Conservation (phyloP, 2,888 invertebrate genomes). For the Capitulum mitella region DNA sequence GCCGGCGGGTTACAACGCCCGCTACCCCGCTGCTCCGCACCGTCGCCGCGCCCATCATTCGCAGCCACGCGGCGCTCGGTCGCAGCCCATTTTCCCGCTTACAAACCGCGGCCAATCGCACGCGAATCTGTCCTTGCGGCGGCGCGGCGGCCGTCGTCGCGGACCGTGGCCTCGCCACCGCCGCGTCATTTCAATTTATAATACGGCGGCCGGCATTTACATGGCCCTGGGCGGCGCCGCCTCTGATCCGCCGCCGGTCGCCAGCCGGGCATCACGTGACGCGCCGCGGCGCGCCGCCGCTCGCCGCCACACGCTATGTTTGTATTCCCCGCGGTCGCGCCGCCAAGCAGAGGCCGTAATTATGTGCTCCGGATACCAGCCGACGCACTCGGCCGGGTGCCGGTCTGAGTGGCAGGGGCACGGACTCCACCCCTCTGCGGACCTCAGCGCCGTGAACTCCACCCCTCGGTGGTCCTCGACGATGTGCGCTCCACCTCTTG, state of each 20-base stretch:
- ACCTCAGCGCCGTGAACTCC: no score
- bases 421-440: no score
- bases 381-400: no score
- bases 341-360: not conserved
- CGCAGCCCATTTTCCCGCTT: not conserved
- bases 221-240: not conserved
- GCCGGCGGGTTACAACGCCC: no score
- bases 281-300: not conserved
- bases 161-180: not conserved
- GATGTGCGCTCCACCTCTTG: no score
- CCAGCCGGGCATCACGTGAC: not conserved
- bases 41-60: no score
- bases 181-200: not conserved
- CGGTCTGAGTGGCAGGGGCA: no score
- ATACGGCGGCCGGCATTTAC: not conserved
- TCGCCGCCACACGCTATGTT: not conserved
- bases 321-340: not conserved
- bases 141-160: not conserved
- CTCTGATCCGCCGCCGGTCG: not conserved
- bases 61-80: not conserved
- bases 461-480: no score
- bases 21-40: no score
- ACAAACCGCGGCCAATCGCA: not conserved
- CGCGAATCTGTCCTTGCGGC: slow-evolving; percentile 4
- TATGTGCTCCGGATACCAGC: no score